phyloP scores from a whole-genome alignment of 2,888 invertebrate genomes.

The Andrena hattorfiana region DNA sequence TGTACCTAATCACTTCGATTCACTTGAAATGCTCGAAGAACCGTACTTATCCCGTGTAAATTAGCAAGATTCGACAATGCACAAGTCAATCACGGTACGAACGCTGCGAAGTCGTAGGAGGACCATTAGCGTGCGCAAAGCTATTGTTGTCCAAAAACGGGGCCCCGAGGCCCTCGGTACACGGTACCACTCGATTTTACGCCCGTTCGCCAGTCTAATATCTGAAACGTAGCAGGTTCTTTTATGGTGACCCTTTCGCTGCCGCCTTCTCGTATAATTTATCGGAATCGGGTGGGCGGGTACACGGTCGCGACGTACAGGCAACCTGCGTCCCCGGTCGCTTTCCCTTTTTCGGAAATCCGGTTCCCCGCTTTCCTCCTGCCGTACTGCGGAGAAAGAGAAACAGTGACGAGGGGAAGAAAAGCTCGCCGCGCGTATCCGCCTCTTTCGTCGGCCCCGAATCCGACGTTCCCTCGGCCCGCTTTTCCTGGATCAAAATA shows the following conservation, averaged over 20 bases:
- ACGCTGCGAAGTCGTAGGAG: not conserved
- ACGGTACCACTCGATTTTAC: conserved; percentile 53
- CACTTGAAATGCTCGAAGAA: too few species aligned
- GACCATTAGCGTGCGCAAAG: not conserved
- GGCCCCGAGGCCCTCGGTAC: not conserved
- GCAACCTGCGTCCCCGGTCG: conserved; percentile 69
- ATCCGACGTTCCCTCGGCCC: conserved; percentile 11
- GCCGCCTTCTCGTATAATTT: conserved; percentile 73
- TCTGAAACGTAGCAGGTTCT: conserved; percentile 79
- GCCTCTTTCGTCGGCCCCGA: conserved; percentile 27
- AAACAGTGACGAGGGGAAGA: conserved; percentile 24
- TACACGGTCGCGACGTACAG: conserved; percentile 57
- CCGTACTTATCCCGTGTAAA: too few species aligned
- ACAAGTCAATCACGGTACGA: conserved; percentile 1
- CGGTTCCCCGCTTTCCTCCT: conserved; percentile 63
- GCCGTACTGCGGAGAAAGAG: not conserved
- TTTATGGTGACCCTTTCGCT: conserved; percentile 67
- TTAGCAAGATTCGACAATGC: not conserved
- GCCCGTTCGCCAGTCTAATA: conserved; percentile 63
- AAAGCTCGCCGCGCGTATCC: conserved; percentile 36
- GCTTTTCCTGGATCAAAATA: conserved; percentile 20
- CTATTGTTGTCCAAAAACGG: not conserved
- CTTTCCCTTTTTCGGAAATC: conserved; percentile 83
- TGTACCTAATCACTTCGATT: too few species aligned
- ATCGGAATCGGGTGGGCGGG: conserved; percentile 72